Evolutionary conservation across 53 echinoderm and acorn worm species (phyloP), one percentile per base, ranked within the genome.

Genomic region (Holothuria leucospilota): DNA sequence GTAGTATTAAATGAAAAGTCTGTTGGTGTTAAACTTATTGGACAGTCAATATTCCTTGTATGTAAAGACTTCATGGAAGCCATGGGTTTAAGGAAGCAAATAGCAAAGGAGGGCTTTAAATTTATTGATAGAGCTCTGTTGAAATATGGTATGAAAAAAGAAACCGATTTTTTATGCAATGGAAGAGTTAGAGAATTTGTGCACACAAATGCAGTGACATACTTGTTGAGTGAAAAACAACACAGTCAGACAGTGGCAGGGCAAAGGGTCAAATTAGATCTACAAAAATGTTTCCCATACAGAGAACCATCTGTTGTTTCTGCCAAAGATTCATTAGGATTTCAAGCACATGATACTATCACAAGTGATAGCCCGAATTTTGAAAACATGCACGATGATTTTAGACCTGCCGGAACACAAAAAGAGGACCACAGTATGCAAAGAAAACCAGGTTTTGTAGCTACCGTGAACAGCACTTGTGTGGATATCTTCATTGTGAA

Each of bases 31-130:
- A 29, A 29, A 5, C 28, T 29, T 10, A 25, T 68, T 68, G 28
- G 34, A 6, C 14, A 5, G 14, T 28, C 27, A 34, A 34, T 68
- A 5, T 68, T 29, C 34, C 25, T 68, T 28, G 68, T 42, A 42
- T 74, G 74, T 51, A 34, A 51, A 20, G 39, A 74, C 14, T 39
- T 39, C 7, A 38, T 74, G 30, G 13, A 74, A 5, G 74, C 74
- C 34, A 74, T 74, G 74, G 40, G 23, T 42, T 18, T 74, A 40
- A 34, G 39, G 34, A 74, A 42, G 40, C 74, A 39, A 5, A 74
- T 74, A 74, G 23, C 41, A 20, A 74, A 74, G 51, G 51, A 74
- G 23, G 74, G 74, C 12, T 74, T 20, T 15, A 74, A 40, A 40
- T 74, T 23, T 40, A 51, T 51, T 18, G 74, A 74, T 41, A 74